Evolutionary conservation across 2,797 vertebrate genomes (phyloP), one percentile per base, ranked within the genome.

Genomic region (Salarias fasciatus): DNA sequence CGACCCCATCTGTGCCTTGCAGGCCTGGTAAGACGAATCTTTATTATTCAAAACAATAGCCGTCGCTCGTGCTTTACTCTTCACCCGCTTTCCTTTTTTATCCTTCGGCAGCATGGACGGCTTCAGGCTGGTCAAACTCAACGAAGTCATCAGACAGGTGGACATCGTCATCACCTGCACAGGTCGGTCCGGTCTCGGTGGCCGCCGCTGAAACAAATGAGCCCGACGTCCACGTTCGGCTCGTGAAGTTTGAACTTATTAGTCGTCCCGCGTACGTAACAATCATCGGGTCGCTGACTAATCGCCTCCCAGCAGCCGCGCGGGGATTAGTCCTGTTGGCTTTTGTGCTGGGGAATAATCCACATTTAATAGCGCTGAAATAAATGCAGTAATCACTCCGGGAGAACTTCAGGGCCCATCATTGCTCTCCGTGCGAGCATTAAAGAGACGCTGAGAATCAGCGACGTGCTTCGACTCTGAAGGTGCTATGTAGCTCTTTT

Each of bases 91-190:
- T 38, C 9, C 35, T 72, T 2, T 61, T 13, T 41, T 4, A 55
- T 10, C 65, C 18, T 56, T 14, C n/a, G 33, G 0, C 88, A 99
- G 97, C 91, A 99, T 99, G 97, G 97, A 99, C 12, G 97, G 97
- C 55, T 99, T 99, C 90, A 92, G 97, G 71, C 94, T 99, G 92
- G 96, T 99, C 81, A 99, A 99, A 83, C 94, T 99, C 75, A 98
- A 93, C 0, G 97, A 99, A 53, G 97, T 99, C 83, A 97, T 98
- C 89, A 93, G 97, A 80, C 97, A 98, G 81, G 96, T 98, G 24
- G 97, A 99, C 86, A 98, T 99, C 7, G 95, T 99, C 86, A 99
- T 99, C 91, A 98, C 97, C 82, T 99, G 97, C 92, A 99, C 97
- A 88, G 97, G 97, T 89, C 5, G 1, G 66, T 44, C 12, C 37